Evolutionary conservation across 2,797 vertebrate genomes (phyloP).

Genomic region (Ctenochaetus hawaiiensis): DNA sequence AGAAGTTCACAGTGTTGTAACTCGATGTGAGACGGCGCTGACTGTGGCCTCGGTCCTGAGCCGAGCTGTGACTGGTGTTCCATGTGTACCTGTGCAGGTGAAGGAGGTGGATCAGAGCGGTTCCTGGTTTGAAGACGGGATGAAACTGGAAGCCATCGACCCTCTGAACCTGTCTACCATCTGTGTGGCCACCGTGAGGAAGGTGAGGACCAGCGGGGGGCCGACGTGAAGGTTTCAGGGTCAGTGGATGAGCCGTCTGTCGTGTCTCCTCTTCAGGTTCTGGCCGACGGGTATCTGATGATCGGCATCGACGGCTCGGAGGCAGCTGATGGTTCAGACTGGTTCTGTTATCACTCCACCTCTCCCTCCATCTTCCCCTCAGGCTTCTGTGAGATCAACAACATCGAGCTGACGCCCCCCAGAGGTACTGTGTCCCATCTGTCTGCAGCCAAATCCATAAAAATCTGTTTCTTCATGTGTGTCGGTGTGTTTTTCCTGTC

Average conservation of each 20-base stretch:
- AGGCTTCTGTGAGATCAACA: constrained; percentile 99
- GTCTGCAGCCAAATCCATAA: no score
- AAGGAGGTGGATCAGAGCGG: constrained; percentile 95
- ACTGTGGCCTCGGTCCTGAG: no score
- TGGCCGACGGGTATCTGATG: constrained; percentile 99
- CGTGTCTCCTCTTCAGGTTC: constrained; percentile 83
- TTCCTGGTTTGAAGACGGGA: constrained; percentile 98
- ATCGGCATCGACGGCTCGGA: constrained; percentile 99
- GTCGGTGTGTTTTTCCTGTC: no score
- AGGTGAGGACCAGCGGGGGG: constrained; percentile 83
- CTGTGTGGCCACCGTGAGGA: constrained; percentile 98
- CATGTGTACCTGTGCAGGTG: constrained; percentile 80
- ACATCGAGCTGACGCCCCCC: constrained; percentile 97
- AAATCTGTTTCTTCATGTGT: no score
- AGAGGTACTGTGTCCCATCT: constrained; percentile 85
- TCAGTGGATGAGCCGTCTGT: no score
- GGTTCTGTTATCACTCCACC: constrained; percentile 98
- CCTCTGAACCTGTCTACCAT: constrained; percentile 99
- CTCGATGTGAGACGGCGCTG: no score
- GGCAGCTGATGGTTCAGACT: constrained; percentile 98
- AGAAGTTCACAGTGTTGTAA: no score
- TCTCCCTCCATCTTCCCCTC: constrained; percentile 98
- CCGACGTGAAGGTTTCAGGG: no score
- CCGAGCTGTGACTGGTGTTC: no score
- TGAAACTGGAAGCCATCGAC: constrained; percentile 99